Evolutionary conservation across 2,113 vertebrate genomes (phyloP), one percentile per base, ranked within the genome.

Genomic region (Eudyptes chrysolophus): DNA sequence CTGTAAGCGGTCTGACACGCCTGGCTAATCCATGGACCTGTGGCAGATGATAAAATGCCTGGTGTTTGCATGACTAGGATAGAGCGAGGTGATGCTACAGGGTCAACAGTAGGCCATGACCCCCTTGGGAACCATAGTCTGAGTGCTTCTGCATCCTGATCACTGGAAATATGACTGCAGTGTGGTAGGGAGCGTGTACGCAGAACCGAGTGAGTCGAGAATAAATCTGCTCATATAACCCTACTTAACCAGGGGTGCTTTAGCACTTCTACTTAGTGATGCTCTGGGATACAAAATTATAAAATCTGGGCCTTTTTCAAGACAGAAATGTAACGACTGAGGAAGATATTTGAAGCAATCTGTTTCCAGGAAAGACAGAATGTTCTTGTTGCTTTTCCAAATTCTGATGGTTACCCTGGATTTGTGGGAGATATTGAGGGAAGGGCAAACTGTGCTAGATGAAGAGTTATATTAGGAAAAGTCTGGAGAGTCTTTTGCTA

Each of bases 401-500:
- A 62, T 90, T 27, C 30, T 64, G 48, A 34, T 84, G 25, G 51
- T 58, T 96, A 87, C 70, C 66, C 70, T 85, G 87, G 42, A 11
- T 88, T 94, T 66, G 30, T 65, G 54, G 70, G 51, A 74, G 70
- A 72, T 21, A 27, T 0, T 46, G 84, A 82, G 29, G 7, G 36
- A 18, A 70, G 26, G 82, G 48, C 21, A 78, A 90, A 87, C 75
- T 81, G 82, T 88, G 93, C 57, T 69, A 92, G 58, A 79, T 42
- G 68, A 58, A 62, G 79, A 81, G 42, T 83, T 94, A 5, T 1
- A 9, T 66, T 49, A 69, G 61, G 77, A 83, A 75, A 91, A 85
- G 20, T 87, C 58, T 64, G 55, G 61, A 48, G 75, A 84, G 65
- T 38, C 77, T 97, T 98, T 92, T 98, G 97, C 95, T 97, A 92